These are phyloP conservation scores for Isurus oxyrinchus DNA, from an alignment of 2,113 vertebrate species.

Conservation along the genomic window DNA sequence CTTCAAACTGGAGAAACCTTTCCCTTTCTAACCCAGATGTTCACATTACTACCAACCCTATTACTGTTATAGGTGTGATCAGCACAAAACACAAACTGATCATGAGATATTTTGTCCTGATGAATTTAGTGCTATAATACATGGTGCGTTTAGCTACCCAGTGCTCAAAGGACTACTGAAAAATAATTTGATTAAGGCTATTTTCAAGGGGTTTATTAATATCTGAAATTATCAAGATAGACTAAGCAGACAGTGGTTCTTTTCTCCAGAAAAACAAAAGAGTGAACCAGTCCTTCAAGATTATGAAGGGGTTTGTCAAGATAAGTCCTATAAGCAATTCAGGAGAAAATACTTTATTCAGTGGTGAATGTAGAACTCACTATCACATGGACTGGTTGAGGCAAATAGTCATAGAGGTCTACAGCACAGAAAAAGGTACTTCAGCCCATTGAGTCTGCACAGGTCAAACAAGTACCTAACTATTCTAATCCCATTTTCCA, in stretches of 20 bases:
- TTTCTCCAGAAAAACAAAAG: not conserved
- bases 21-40: not conserved
- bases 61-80: not conserved
- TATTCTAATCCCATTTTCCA: too few relatives aligned
- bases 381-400: not conserved
- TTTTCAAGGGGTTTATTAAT: not conserved
- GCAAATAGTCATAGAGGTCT: not conserved
- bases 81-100: not conserved
- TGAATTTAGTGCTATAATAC: not conserved
- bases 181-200: not conserved
- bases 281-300: not conserved
- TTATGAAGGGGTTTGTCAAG: not conserved
- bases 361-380: not conserved
- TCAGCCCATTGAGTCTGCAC: too few relatives aligned
- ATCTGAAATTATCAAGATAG: not conserved
- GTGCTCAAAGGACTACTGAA: not conserved
- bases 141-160: not conserved
- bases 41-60: not conserved
- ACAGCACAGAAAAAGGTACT: too few relatives aligned
- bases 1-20: not conserved
- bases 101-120: not conserved
- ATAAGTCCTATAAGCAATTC: not conserved
- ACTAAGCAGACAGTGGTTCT: not conserved
- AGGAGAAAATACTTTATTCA: not conserved
- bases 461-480: too few relatives aligned